Percentiles rank a stretch among this genome's conserved stretches.
Conservation (phyloP, 2,113 vertebrate genomes). For the Triplophysa tibetana region DNA sequence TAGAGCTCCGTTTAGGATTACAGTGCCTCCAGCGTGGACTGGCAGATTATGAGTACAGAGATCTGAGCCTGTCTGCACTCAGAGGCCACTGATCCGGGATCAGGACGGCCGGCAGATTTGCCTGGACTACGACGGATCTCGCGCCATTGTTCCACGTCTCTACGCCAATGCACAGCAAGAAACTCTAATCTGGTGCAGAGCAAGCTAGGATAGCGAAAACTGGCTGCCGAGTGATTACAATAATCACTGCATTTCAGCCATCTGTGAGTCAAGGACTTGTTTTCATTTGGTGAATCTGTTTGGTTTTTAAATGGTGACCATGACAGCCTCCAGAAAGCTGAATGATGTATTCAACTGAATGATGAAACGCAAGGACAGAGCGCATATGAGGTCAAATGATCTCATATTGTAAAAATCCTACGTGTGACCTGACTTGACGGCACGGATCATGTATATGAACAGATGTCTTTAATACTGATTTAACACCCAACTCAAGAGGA, state of each 20-base stretch:
- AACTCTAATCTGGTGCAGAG: conserved; percentile 43
- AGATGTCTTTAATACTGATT: conserved; percentile 71
- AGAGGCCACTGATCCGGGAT: conserved; percentile 53
- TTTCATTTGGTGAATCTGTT: conserved; percentile 52
- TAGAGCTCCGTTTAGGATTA: conserved; percentile 59
- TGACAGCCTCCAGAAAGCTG: background rate
- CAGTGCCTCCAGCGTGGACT: conserved; percentile 62
- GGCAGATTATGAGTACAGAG: conserved; percentile 67
- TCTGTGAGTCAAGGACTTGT: conserved; percentile 47
- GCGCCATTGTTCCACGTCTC: conserved; percentile 47
- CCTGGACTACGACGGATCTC: background rate
- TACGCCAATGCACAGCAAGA: conserved; percentile 40
- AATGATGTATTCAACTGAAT: conserved; percentile 12
- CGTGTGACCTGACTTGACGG: conserved; percentile 67
- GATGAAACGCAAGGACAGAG: background rate
- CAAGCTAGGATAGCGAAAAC: conserved; percentile 60
- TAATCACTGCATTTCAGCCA: conserved; percentile 61
- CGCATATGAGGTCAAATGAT: conserved; percentile 8
- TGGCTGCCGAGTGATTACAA: conserved; percentile 69
- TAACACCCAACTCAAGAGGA: conserved; percentile 52
- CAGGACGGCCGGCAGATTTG: conserved; percentile 18
- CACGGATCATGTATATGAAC: conserved; percentile 60
- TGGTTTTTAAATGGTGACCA: conserved; percentile 51
- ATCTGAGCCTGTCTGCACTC: conserved; percentile 62
- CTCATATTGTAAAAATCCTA: background rate